phyloP scores from a whole-genome alignment of 1,140 invertebrate species.

The Sitophilus oryzae region DNA sequence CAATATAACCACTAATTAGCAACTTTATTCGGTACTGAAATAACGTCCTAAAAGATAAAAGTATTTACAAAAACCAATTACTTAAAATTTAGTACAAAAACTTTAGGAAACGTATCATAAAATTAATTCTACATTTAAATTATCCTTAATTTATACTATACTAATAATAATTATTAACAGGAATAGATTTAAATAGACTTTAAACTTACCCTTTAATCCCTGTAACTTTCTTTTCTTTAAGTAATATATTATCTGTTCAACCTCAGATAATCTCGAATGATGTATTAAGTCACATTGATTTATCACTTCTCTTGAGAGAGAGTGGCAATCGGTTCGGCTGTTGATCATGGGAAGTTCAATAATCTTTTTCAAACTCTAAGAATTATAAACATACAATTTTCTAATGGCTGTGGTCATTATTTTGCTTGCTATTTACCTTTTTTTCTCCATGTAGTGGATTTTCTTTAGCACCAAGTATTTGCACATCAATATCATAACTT shows the following conservation, averaged over 20 bases:
- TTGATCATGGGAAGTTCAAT: constrained; percentile 82
- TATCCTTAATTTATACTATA: too few species aligned
- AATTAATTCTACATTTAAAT: too few species aligned
- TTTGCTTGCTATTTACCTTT: constrained; percentile 52
- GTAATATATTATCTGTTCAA: constrained; percentile 89
- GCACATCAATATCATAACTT: constrained; percentile 83
- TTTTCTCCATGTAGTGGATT: constrained; percentile 80
- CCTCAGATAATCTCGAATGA: constrained; percentile 73
- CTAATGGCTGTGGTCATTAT: constrained; percentile 19
- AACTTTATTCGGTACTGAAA: too few species aligned
- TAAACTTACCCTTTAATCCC: constrained; percentile 32
- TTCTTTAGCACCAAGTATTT: constrained; percentile 75
- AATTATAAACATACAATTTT: constrained; percentile 10
- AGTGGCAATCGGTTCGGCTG: constrained; percentile 70
- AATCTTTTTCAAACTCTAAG: constrained; percentile 68
- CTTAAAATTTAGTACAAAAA: too few species aligned
- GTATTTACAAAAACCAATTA: too few species aligned
- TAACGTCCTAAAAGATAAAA: too few species aligned
- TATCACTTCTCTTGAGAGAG: constrained; percentile 79
- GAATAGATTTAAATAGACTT: too few species aligned
- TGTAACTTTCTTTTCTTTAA: constrained; percentile 71
- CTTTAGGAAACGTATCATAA: too few species aligned
- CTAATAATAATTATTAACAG: too few species aligned
- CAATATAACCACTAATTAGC: too few species aligned
- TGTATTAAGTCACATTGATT: constrained; percentile 86